A percentile compares a stretch with the other conserved stretches of the same genome.
phyloP scores from a whole-genome alignment of 2,797 vertebrate genomes.

The Hapalemur alaotrensis region DNA sequence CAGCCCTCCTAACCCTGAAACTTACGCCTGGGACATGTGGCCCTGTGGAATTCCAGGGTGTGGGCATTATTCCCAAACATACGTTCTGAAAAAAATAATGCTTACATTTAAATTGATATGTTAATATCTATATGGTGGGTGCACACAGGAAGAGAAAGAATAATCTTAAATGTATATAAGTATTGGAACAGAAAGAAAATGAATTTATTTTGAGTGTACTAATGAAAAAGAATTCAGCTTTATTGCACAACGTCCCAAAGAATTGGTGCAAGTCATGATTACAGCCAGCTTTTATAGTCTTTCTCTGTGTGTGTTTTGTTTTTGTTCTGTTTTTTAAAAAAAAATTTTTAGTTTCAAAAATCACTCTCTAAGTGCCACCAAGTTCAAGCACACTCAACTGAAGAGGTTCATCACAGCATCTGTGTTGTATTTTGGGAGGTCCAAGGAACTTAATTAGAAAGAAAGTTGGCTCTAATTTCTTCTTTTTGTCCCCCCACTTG shows the following conservation, averaged over 20 bases:
- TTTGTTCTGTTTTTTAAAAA: background rate
- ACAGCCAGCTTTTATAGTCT: conserved; percentile 5
- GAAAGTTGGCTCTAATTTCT: conserved; percentile 53
- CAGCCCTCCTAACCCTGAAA: background rate
- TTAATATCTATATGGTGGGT: background rate
- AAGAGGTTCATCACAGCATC: background rate
- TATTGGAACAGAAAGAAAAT: background rate
- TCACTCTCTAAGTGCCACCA: background rate
- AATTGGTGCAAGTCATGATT: background rate
- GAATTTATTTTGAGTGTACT: conserved; percentile 13
- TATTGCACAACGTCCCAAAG: conserved; percentile 27
- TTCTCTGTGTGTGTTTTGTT: background rate
- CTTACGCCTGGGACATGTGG: background rate
- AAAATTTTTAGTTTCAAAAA: conserved; percentile 15
- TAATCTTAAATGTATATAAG: background rate
- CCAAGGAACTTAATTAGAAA: conserved; percentile 45
- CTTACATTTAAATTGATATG: background rate
- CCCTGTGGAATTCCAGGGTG: background rate
- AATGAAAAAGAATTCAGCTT: conserved; percentile 37
- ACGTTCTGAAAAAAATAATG: background rate
- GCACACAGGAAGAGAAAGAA: background rate
- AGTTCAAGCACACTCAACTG: background rate
- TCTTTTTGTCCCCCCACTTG: conserved; percentile 23
- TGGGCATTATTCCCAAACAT: background rate
- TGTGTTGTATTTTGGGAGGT: conserved; percentile 24